These are phyloP conservation scores for Drosophila flavopinicola DNA, from an alignment of 2,888 invertebrate genomes.

Conservation along the genomic window DNA sequence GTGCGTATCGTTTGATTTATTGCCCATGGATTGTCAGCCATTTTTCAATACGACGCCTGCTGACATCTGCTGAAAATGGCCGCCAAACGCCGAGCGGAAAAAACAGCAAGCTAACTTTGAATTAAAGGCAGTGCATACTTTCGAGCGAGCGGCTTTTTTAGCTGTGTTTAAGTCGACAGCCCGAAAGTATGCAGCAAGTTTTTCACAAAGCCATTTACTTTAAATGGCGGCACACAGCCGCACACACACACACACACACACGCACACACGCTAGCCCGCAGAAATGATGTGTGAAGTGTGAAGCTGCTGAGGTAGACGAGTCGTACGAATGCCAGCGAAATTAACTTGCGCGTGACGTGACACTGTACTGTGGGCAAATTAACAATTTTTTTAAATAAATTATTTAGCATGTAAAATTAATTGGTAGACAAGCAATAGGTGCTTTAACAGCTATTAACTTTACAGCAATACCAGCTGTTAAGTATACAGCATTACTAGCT, in stretches of 20 bases:
- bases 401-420: too few species aligned
- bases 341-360: constrained; percentile 73
- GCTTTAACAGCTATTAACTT: too few species aligned
- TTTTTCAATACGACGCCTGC: constrained; percentile 53
- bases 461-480: too few species aligned
- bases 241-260: neutral
- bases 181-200: constrained; percentile 46
- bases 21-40: constrained; percentile 11
- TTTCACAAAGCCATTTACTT: constrained; percentile 29
- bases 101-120: too few species aligned
- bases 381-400: too few species aligned
- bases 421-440: too few species aligned
- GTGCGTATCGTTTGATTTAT: constrained; percentile 29
- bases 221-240: constrained; percentile 29
- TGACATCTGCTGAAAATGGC: constrained; percentile 4
- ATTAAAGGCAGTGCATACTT: too few species aligned
- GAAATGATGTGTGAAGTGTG: constrained; percentile 36
- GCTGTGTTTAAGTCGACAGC: constrained; percentile 33
- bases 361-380: too few species aligned
- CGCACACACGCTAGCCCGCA: constrained; percentile 2
- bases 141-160: too few species aligned
- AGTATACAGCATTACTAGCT: too few species aligned
- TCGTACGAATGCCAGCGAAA: constrained; percentile 55
- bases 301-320: constrained; percentile 38
- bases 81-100: constrained; percentile 22